Evolutionary conservation across 2,888 invertebrate species (phyloP), one percentile per base, ranked within the genome.

Genomic region (Mayetiola destructor): DNA sequence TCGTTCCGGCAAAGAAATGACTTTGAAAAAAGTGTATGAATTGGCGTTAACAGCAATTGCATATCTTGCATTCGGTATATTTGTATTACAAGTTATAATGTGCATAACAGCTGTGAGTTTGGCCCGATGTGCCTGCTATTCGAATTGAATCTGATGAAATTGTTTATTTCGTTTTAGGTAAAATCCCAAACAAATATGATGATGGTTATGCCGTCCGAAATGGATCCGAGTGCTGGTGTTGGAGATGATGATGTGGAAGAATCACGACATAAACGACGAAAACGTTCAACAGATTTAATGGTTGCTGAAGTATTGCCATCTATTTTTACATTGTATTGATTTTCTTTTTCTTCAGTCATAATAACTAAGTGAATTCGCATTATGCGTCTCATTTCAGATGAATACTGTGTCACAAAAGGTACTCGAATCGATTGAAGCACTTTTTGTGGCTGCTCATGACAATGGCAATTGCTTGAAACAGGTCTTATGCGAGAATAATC

Each of bases 31-130:
- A 63, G 76, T 89, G 37, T 85, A 87, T 63, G 88, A 89, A 60
- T 81, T 88, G 59, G 86, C 87, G 0, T 73, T 88, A 23, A 88
- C 88, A 0, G 87, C 87, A 0, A 75, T 89, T 36, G 88, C 88
- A 0, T 88, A 85, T 65, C 69, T 88, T 10, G 84, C 88, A 0
- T 89, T 89, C 64, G 86, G 85, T 30, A 80, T 87, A 75, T 89
- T 89, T 63, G 75, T 85, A 14, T 75, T 88, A 52, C 87, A 89
- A 68, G 80, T 88, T 14, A 75, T 88, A 9, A 83, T 88, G 82
- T 84, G 85, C 65, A 81, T 85, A 18, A 70, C 71, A n/a, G 68
- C 70, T 70, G 72, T 72, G 10, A 12, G 53, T 53, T 16, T 4
- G 10, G 30, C 29, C 27, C 32, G 30, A 54, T 40, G 12, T 56